Evolutionary conservation across 2,113 vertebrate genomes (phyloP).

Genomic region (Paradisaea rubra): DNA sequence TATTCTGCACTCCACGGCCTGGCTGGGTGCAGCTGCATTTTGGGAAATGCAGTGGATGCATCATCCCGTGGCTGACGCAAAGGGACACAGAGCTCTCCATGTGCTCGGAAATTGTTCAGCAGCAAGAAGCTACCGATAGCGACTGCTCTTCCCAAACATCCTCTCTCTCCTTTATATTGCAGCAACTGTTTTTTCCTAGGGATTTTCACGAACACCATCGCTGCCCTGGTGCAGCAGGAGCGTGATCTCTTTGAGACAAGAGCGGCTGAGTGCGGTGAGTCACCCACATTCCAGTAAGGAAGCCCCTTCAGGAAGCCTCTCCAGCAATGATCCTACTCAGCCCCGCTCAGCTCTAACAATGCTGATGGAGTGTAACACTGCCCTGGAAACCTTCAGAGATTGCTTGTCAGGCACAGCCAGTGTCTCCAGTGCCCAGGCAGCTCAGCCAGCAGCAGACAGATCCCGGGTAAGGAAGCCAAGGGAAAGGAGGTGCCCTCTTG

Average conservation of each 20-base stretch:
- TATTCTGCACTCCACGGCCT: background rate
- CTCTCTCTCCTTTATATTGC: background rate
- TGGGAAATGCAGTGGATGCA: background rate
- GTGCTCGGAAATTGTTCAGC: background rate
- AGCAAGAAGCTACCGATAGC: background rate
- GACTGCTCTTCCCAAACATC: background rate
- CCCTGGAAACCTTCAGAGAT: constrained; percentile 4
- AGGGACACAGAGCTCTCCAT: background rate
- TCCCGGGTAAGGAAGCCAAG: background rate
- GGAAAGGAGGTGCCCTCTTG: constrained; percentile 29
- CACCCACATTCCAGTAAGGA: constrained; percentile 1
- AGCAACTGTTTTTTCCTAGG: background rate
- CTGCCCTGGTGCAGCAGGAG: background rate
- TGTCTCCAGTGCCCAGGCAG: background rate
- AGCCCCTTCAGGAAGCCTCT: constrained; percentile 47
- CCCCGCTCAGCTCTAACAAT: background rate
- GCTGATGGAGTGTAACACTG: constrained; percentile 38
- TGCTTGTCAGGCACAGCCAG: background rate
- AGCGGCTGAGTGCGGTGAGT: background rate
- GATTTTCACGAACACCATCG: background rate
- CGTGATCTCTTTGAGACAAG: background rate
- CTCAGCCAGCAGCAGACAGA: constrained; percentile 6
- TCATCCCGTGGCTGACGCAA: background rate
- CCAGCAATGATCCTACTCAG: constrained; percentile 1
- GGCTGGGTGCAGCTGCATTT: background rate